A percentile compares a stretch with the other conserved stretches of the same genome.
Conservation (phyloP, 2,797 vertebrate genomes). For the Amblyraja radiata region DNA sequence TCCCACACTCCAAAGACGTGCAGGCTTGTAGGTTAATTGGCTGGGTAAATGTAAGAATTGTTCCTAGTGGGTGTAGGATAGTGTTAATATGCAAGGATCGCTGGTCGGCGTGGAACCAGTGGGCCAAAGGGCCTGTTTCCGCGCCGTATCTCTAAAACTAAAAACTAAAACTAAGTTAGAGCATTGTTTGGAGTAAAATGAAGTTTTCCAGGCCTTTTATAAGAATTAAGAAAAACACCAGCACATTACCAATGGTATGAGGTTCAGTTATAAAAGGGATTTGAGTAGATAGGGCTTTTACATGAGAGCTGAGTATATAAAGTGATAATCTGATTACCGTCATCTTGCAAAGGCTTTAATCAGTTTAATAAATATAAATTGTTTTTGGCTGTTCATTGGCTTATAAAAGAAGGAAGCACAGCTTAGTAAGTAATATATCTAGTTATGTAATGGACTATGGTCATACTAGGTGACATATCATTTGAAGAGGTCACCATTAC, state of each 20-base stretch:
- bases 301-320: neutral
- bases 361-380: neutral
- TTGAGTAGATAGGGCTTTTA: neutral
- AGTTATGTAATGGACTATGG: too few relatives aligned
- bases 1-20: too few relatives aligned
- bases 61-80: too few relatives aligned
- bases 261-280: neutral
- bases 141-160: too few relatives aligned
- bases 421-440: too few relatives aligned
- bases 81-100: too few relatives aligned
- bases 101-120: too few relatives aligned
- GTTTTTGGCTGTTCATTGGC: neutral
- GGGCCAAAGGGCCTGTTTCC: too few relatives aligned
- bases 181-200: neutral
- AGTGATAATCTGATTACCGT: neutral
- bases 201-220: neutral
- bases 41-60: too few relatives aligned
- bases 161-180: neutral
- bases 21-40: too few relatives aligned
- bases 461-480: too few relatives aligned
- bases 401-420: neutral
- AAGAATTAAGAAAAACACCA: neutral
- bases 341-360: neutral
- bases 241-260: neutral
- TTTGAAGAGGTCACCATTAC: too few relatives aligned